These are phyloP conservation scores for Epistrophe eligans DNA, from an alignment of 2,888 invertebrate genomes.

Conservation along the genomic window DNA sequence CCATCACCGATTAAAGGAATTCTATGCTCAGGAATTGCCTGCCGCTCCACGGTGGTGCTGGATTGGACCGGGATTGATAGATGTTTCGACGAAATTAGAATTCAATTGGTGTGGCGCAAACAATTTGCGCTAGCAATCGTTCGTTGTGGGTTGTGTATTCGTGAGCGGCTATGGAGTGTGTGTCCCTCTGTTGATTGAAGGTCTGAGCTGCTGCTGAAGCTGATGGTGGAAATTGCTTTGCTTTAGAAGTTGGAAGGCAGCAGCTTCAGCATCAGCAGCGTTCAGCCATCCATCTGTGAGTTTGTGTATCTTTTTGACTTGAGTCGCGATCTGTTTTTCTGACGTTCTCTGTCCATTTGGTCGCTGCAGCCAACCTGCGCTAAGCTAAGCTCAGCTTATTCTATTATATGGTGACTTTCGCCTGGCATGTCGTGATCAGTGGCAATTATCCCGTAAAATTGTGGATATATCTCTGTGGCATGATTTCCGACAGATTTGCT, in stretches of 20 bases:
- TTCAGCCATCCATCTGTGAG: constrained; percentile 63
- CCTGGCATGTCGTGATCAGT: constrained; percentile 75
- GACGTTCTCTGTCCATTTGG: constrained; percentile 53
- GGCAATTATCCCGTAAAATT: constrained; percentile 76
- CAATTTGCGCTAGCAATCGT: constrained; percentile 71
- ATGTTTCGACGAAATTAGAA: constrained; percentile 72
- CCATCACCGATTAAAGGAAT: constrained; percentile 64
- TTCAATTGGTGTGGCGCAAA: constrained; percentile 76
- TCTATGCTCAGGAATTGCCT: constrained; percentile 33
- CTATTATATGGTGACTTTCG: constrained; percentile 71
- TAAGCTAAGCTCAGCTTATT: constrained; percentile 31
- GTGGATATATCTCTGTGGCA: constrained; percentile 75
- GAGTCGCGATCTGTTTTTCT: constrained; percentile 66
- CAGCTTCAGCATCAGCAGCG: constrained; percentile 16
- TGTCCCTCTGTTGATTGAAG: constrained; percentile 69
- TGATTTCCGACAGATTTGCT: constrained; percentile 75
- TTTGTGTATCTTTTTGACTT: constrained; percentile 56
- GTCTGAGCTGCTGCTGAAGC: constrained; percentile 32
- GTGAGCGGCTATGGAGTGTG: constrained; percentile 30
- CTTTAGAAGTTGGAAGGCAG: constrained; percentile 8
- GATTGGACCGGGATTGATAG: constrained; percentile 59
- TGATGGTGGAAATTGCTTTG: constrained; percentile 33
- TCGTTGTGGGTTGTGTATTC: constrained; percentile 59
- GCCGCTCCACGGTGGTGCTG: constrained; percentile 1
- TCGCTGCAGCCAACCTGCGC: constrained; percentile 19